These are phyloP conservation scores for Silurus lanzhouensis DNA, from an alignment of 2,797 vertebrate species.

Conservation along the genomic window DNA sequence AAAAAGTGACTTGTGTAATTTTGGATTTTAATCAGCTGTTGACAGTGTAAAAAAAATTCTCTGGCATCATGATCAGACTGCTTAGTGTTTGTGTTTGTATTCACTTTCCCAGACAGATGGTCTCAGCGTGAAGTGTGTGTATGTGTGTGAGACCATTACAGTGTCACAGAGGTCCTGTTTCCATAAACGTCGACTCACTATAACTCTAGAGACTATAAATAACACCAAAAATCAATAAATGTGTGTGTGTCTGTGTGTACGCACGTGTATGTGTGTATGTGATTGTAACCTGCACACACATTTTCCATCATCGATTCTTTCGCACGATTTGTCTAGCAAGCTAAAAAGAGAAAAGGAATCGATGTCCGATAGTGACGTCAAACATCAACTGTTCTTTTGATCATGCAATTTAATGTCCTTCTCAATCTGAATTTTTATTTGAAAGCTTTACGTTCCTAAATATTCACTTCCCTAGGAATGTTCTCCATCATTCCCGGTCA, in stretches of 20 bases:
- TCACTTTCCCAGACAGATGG: background rate
- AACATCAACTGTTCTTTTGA: background rate
- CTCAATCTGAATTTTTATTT: background rate
- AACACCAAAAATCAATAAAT: slow-evolving; percentile 18
- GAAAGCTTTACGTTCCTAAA: background rate
- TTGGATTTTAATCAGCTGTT: background rate
- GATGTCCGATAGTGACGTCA: background rate
- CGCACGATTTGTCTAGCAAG: background rate
- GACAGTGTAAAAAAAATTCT: background rate
- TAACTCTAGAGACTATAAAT: slow-evolving; percentile 33
- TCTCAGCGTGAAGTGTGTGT: background rate
- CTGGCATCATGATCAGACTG: background rate
- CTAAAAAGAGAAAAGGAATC: background rate
- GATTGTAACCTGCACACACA: background rate
- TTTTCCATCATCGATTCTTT: background rate
- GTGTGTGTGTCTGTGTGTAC: slow-evolving; percentile 8
- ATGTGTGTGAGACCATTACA: background rate
- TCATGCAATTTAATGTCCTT: background rate
- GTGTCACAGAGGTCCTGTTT: background rate
- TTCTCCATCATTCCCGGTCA: background rate
- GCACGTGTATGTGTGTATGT: background rate
- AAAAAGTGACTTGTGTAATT: background rate
- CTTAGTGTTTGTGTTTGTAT: background rate
- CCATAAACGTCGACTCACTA: background rate
- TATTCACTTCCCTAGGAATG: background rate